Evolutionary conservation across 1,140 invertebrate genomes (phyloP).

Genomic region (Periplaneta americana): DNA sequence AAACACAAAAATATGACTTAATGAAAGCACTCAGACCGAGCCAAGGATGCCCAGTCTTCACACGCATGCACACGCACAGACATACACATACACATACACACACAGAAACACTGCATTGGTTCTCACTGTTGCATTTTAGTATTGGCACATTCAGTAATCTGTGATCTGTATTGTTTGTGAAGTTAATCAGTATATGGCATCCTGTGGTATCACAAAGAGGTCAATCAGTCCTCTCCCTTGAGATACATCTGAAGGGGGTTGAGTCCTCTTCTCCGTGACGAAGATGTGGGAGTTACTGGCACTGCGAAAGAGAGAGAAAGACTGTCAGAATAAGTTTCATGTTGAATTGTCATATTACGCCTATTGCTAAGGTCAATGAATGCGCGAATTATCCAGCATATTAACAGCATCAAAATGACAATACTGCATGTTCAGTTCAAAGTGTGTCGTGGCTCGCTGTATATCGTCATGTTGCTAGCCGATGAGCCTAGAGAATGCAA

Average conservation of each 20-base stretch:
- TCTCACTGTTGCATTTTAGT: neutral
- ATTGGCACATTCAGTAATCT: neutral
- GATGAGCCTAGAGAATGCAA: no score
- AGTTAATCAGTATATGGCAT: neutral
- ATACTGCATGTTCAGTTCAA: no score
- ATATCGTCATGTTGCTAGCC: no score
- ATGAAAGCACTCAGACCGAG: neutral
- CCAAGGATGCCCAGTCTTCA: no score
- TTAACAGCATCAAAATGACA: no score
- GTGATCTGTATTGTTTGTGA: no score
- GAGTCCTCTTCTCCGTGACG: neutral
- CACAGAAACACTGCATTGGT: neutral
- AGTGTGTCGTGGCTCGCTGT: no score
- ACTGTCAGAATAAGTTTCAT: no score
- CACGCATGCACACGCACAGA: neutral
- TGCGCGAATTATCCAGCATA: no score
- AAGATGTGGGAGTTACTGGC: neutral
- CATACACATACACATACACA: neutral
- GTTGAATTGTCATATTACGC: no score
- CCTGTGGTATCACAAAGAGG: neutral
- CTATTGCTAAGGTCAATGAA: no score
- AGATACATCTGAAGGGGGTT: neutral
- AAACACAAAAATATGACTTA: neutral
- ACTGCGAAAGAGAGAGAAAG: no score
- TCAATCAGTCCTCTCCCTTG: neutral